Evolutionary conservation across 1,140 invertebrate species (phyloP), one percentile per base, ranked within the genome.

Genomic region (Conopomorpha cramerella): DNA sequence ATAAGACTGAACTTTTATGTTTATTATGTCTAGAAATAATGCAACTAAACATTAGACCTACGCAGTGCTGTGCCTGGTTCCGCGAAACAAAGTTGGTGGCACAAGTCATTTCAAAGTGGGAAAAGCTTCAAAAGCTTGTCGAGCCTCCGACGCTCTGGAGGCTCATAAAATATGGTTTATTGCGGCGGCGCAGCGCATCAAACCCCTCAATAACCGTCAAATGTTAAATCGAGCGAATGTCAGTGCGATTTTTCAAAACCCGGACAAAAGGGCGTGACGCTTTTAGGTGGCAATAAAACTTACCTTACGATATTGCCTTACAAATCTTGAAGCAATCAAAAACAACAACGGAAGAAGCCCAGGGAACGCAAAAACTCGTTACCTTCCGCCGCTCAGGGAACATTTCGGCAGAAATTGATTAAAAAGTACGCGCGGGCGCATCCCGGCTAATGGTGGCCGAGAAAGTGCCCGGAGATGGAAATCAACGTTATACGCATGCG

Each of bases 131-230:
- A n/a, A n/a, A n/a, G 44, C 39, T 41, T 34, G 38, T 35, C 41
- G 58, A 46, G 58, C 63, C 63, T 54, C 51, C 52, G 40, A 50
- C 46, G 36, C 45, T 40, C 38, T 40, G 51, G 52, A 43, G 49
- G 57, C 31, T 53, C 66, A 64, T 74, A 74, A 74, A 74, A 71
- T 62, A 63, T 63, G 45, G 66, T 74, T 74, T 71, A 73, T 56
- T 55, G 41, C 56, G 29, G 42, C 47, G 55, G 42, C 51, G 52
- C 57, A 55, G 50, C 56, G 65, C 56, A 57, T 64, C 63, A 60
- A 57, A 65, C 49, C 51, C 58, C 49, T 60, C 51, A 61, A 65
- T 65, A 65, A 55, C 53, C 47, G 47, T 50, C 54, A 51, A 57
- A 55, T 52, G 43, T 55, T 57, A 54, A 56, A 65, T 71, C 54